Conservation (phyloP, 2,113 vertebrate species). For the Aegotheles bennettii region DNA sequence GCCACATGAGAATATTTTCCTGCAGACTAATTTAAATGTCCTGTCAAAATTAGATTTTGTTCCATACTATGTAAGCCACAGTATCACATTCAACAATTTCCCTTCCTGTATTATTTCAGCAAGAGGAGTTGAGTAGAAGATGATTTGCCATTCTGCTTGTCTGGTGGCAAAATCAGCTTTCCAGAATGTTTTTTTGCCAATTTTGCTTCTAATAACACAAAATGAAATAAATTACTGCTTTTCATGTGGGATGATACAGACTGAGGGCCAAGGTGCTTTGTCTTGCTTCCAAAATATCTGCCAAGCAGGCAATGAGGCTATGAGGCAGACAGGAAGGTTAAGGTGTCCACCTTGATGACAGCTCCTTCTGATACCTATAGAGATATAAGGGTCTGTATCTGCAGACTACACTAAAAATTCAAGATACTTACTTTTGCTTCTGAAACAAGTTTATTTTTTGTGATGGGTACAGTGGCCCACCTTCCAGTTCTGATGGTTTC, state of each 20-base stretch:
- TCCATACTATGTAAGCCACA: neutral
- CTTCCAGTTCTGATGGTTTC: neutral
- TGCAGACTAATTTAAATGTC: neutral
- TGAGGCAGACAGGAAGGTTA: neutral
- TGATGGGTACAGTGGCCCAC: neutral
- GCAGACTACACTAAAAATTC: neutral
- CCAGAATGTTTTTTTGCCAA: neutral
- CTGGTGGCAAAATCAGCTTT: neutral
- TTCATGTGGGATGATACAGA: neutral
- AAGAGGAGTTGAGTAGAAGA: neutral
- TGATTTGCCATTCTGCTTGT: neutral
- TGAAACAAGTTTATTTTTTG: neutral
- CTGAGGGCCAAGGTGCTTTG: neutral
- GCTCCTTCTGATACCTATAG: neutral
- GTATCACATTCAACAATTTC: neutral
- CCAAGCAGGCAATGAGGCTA: neutral
- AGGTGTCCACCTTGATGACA: neutral
- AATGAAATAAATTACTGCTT: neutral
- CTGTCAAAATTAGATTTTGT: neutral
- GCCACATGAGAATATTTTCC: neutral
- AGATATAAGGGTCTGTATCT: neutral
- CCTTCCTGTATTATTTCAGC: neutral
- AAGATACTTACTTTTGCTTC: neutral
- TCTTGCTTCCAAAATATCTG: neutral
- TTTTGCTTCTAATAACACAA: neutral